Base-by-base conservation (phyloP, 2,797 vertebrate genomes). In the Oryzias dopingdopingensis region DNA sequence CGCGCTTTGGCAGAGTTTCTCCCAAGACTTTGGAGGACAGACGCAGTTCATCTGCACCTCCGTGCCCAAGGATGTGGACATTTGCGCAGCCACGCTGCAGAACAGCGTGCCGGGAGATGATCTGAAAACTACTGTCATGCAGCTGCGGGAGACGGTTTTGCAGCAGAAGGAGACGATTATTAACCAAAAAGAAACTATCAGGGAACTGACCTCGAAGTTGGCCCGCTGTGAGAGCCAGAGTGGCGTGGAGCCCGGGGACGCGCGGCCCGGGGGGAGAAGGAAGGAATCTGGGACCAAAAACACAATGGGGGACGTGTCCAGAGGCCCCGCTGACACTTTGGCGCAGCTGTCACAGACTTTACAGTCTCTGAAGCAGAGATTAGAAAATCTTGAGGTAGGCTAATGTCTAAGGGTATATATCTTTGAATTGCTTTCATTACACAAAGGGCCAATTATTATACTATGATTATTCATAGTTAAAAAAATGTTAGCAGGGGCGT, bases 21-120 rank as follows among this genome's bases (percentile, higher is more conserved):
- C 88, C 17, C 95, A 95, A 83, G 91, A 95, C 85, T 93, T 96
- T 49, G 90, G 88, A 57, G 89, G 76, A 59, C 96, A 94, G 88
- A 96, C 95, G 41, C 95, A 96, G 69, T 99, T 99, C 87, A 92
- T 99, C 69, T 99, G 96, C 92, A 98, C 96, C 73, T 97, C 96
- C 70, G 95, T 99, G 52, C 96, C 96, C 29, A 93, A 94, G 89
- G 95, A 98, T 90, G 90, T 94, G 91, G 96, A 98, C 92, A 90
- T 98, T 82, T 99, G 96, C 85, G 89, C 95, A 0, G 94, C 96
- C 59, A 89, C 95, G 16, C 83, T 94, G 83, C 94, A 94, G 80
- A 93, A 94, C 76, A 89, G 89, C 49, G 95, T 95, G 42, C 91
- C 94, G 1, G 92, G 92, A 0, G 95, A 96, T 67, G 94, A 97